Evolutionary conservation across 2,888 invertebrate genomes (phyloP), one percentile per base, ranked within the genome.

Genomic region (Furcula furcula): DNA sequence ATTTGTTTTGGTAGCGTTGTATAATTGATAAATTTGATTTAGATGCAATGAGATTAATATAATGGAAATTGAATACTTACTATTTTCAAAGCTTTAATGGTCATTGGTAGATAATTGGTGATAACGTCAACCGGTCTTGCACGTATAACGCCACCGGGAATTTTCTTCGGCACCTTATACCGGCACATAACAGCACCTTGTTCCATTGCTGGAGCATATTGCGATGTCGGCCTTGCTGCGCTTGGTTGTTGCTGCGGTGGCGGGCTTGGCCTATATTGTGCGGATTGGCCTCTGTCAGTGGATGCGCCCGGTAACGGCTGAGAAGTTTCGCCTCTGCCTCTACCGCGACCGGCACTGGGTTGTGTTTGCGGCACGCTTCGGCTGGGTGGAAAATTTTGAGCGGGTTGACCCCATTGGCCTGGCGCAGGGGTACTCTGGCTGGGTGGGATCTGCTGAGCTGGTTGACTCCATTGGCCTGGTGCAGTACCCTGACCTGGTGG

Each of bases 101-200:
- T 60, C 46, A 95, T 78, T 11, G 83, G 72, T 30, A 95, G 72
- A 71, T 94, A 94, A 60, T 95, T 95, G 0, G 92, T 91, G 18
- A 90, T 68, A 0, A 94, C 80, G 16, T 31, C 62, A 0, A 91
- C 40, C 0, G 7, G 9, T 22, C 36, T 54, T 2, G 50, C 29
- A 0, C 42, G 47, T 3, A 77, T 70, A 1, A 20, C 77, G 2
- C 30, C 47, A 3, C 75, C 71, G 0, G 92, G 90, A n/a, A 75
- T 65, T 43, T 76, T 85, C 0, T 36, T 36, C 0, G 86, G 85
- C 50, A 84, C 75, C 37, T 55, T 69, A 38, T 59, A 76, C 6
- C 55, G 53, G 29, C 68, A 68, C 3, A 46, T 5, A 7, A 43
- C 40, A 2, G 46, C 38, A 23, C 46, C 50, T 7, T 32, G 11